Evolutionary conservation across 2,797 vertebrate species (phyloP), one percentile per base, ranked within the genome.

Genomic region (Hypotaenidia okinawae): DNA sequence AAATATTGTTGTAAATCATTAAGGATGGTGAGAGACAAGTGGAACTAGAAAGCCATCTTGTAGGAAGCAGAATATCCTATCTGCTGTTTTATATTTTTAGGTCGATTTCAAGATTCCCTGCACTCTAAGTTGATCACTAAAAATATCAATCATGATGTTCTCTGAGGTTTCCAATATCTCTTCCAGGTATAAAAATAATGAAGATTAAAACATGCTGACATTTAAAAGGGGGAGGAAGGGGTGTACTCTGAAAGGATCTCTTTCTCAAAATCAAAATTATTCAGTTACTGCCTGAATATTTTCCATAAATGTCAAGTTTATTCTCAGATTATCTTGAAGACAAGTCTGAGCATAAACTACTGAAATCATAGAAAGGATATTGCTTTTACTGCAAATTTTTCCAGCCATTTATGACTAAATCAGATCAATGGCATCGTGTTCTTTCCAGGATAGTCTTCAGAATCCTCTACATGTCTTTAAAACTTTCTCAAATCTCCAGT

Each of bases 291-390:
- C 62, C 62, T 86, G 89, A 83, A 81, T 95, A 88, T 92, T 94
- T 96, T 93, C 79, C 75, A 72, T 77, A 95, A 90, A 90, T 83
- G 61, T 91, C 75, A 94, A 68, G 45, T 81, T 95, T 93, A 83
- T 94, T 87, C 37, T 89, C 66, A 93, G 72, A 87, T 78, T 57
- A 73, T 58, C 51, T 85, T 33, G 22, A 85, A 84, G 54, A 75
- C 24, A 80, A 89, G 51, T 39, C 45, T 84, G 30, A 84, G 18
- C 32, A 51, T 76, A 83, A 93, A 41, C 27, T 70, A 55, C 30
- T 39, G 54, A 86, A 89, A 62, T 3, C 59, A 3, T 83, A 51
- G 64, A 64, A 74, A 23, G 66, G 64, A 68, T 80, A 64, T 51
- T 89, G 43, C 43, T 70, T 82, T 91, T 80, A 74, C 19, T 76